These are phyloP conservation scores for Fragum whitleyi DNA, from an alignment of 2,888 invertebrate species.

Conservation along the genomic window DNA sequence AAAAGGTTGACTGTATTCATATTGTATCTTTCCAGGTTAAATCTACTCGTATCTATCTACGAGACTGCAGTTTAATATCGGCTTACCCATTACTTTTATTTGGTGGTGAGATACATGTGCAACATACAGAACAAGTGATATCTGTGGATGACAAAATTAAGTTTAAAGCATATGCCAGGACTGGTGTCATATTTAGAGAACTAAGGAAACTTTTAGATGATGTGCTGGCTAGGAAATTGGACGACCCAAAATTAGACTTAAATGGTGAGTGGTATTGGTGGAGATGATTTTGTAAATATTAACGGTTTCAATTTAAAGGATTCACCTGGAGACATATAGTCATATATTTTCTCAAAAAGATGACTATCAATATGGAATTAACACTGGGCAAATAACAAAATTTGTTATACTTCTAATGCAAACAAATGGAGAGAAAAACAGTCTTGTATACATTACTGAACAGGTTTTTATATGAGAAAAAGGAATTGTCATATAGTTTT, in stretches of 20 bases:
- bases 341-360: no score
- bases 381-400: no score
- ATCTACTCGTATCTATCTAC: constrained; percentile 88
- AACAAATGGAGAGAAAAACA: no score
- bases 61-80: constrained; percentile 93
- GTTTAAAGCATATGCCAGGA: constrained; percentile 83
- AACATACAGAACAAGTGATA: constrained; percentile 83
- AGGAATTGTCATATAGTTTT: no score
- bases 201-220: constrained; percentile 78
- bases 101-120: constrained; percentile 88
- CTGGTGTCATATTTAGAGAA: constrained; percentile 84
- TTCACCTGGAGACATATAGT: no score
- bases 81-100: constrained; percentile 94
- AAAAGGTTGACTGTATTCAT: no score
- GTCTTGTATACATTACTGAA: no score
- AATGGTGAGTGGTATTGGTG: constrained; percentile 70
- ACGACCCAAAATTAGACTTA: constrained; percentile 74
- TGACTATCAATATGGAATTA: no score
- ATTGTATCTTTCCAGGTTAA: constrained; percentile 75
- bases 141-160: constrained; percentile 85
- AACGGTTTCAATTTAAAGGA: no score
- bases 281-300: no score
- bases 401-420: no score
- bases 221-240: constrained; percentile 78
- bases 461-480: no score